These are phyloP conservation scores for Antheraea assamensis DNA, from an alignment of 2,888 invertebrate genomes.

Conservation along the genomic window DNA sequence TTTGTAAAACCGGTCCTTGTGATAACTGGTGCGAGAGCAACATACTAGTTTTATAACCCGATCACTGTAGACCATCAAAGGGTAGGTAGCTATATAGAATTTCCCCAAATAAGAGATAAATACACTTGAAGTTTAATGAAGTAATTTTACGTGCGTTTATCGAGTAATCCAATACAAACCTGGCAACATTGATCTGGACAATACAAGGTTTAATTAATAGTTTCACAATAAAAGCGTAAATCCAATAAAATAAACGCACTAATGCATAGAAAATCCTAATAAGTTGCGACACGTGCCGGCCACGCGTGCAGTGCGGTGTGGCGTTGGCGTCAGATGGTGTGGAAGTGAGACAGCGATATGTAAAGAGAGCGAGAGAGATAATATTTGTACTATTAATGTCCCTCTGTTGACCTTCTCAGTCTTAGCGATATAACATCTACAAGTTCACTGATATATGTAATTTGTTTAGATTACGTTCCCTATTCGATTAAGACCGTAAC, in stretches of 20 bases:
- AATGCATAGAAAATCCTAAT: constrained; percentile 20
- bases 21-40: too few species aligned
- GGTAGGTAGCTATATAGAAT: too few species aligned
- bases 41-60: too few species aligned
- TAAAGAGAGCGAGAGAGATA: background rate
- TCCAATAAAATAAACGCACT: constrained; percentile 24
- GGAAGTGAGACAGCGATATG: background rate
- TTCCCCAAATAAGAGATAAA: too few species aligned
- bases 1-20: too few species aligned
- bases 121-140: too few species aligned
- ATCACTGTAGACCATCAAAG: too few species aligned
- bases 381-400: background rate
- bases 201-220: constrained; percentile 3
- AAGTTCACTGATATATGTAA: background rate
- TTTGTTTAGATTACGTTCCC: too few species aligned
- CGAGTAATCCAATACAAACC: background rate
- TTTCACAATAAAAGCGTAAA: constrained; percentile 4
- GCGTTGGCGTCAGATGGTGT: constrained; percentile 4
- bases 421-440: background rate
- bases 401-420: background rate
- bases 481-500: too few species aligned
- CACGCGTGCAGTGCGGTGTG: constrained; percentile 22
- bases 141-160: too few species aligned
- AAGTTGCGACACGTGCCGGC: constrained; percentile 17
- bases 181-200: background rate